Evolutionary conservation across 2,113 vertebrate genomes (phyloP).

Genomic region (Chlorocebus sabaeus): DNA sequence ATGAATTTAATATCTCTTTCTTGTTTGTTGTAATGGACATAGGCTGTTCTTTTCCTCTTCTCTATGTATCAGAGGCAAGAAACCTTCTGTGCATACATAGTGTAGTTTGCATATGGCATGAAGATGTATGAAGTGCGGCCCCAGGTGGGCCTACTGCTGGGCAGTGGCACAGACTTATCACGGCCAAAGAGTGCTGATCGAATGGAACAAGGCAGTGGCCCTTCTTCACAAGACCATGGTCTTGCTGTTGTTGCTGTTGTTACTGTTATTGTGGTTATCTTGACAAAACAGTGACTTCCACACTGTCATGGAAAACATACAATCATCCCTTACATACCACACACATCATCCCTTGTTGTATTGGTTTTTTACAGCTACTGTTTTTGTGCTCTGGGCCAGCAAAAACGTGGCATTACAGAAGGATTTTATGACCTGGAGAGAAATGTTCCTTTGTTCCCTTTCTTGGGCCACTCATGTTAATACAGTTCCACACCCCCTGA

Average conservation of each 20-base stretch:
- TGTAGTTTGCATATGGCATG: background rate
- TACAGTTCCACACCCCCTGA: background rate
- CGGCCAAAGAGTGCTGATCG: background rate
- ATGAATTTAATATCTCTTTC: background rate
- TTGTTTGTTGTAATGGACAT: background rate
- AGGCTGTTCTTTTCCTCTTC: background rate
- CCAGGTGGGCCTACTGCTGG: background rate
- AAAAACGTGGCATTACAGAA: background rate
- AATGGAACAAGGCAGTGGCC: background rate
- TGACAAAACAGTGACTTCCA: background rate
- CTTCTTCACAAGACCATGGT: background rate
- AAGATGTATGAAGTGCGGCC: background rate
- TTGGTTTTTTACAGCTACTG: background rate
- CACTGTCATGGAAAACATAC: background rate
- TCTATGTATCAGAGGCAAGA: background rate
- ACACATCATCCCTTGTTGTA: background rate
- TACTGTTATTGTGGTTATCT: background rate
- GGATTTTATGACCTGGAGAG: background rate
- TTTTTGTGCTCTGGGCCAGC: background rate
- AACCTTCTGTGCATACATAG: accelerated
- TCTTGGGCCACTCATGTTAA: background rate
- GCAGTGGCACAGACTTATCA: background rate
- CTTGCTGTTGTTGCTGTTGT: background rate
- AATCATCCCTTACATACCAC: background rate
- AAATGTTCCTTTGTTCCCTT: background rate